phyloP scores from a whole-genome alignment of 2,797 vertebrate genomes.

The Prunella strophiata region DNA sequence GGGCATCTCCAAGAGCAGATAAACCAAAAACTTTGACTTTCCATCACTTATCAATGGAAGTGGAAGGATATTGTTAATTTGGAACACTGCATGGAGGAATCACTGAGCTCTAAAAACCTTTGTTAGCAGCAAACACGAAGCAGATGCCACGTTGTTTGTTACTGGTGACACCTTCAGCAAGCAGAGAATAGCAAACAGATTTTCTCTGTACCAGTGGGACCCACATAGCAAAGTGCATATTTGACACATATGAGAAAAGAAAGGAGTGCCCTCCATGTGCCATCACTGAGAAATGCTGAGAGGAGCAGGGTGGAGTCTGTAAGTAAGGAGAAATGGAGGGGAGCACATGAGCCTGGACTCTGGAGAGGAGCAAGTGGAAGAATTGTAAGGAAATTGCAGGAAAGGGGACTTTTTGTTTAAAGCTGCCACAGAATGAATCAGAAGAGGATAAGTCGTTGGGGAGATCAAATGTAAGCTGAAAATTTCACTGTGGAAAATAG shows the following conservation, averaged over 20 bases:
- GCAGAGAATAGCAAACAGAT: slow-evolving; percentile 43
- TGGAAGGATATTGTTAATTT: neutral
- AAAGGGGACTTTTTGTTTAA: neutral
- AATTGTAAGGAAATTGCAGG: neutral
- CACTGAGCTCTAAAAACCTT: neutral
- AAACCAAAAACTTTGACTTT: neutral
- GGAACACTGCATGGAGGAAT: neutral
- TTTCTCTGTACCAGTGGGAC: slow-evolving; percentile 16
- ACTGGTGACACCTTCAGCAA: slow-evolving; percentile 52
- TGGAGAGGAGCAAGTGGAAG: neutral
- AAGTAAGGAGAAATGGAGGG: neutral
- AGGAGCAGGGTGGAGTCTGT: neutral
- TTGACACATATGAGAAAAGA: neutral
- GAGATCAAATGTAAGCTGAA: neutral
- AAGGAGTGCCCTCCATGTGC: neutral
- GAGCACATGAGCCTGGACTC: neutral
- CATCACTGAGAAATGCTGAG: neutral
- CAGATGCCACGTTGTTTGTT: slow-evolving; percentile 54
- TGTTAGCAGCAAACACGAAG: neutral
- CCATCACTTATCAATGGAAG: neutral
- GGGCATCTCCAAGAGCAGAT: neutral
- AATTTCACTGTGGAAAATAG: neutral
- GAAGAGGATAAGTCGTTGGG: neutral
- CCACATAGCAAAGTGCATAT: neutral
- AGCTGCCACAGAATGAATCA: neutral